Percentiles rank a stretch among this genome's conserved stretches.
Conservation (phyloP, 2,888 invertebrate genomes). For the Melipona bicolor region DNA sequence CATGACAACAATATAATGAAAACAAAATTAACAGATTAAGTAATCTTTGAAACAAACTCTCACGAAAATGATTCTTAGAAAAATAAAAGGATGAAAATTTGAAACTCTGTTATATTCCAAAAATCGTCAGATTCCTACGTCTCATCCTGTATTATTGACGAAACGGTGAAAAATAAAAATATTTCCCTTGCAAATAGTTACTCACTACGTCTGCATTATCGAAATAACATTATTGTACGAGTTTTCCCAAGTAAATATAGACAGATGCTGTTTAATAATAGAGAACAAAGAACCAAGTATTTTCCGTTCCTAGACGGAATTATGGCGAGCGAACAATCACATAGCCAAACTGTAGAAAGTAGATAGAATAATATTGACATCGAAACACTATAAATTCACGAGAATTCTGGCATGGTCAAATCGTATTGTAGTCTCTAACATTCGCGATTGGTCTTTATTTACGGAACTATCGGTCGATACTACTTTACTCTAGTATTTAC, state of each 20-base stretch:
- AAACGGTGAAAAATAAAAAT: too few species aligned
- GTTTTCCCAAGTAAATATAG: neutral
- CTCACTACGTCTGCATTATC: neutral
- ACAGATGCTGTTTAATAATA: neutral
- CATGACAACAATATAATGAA: too few species aligned
- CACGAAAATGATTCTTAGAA: too few species aligned
- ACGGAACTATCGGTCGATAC: constrained; percentile 45
- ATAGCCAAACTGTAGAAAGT: constrained; percentile 2
- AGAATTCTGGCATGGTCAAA: constrained; percentile 42
- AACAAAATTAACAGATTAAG: too few species aligned
- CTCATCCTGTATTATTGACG: too few species aligned
- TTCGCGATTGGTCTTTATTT: constrained; percentile 58
- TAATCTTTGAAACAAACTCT: too few species aligned
- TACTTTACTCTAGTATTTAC: constrained; percentile 52
- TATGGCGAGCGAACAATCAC: neutral
- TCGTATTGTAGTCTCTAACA: constrained; percentile 44
- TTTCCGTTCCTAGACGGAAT: constrained; percentile 1
- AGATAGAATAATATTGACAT: constrained; percentile 26
- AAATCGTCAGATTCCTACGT: too few species aligned
- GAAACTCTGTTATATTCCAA: too few species aligned
- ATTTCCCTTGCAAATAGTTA: neutral
- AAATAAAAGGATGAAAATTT: too few species aligned
- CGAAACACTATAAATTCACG: constrained; percentile 47
- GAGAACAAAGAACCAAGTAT: constrained; percentile 10
- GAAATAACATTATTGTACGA: neutral